These are phyloP conservation scores for Parotia lawesii DNA, from an alignment of 2,113 vertebrate genomes.

Conservation along the genomic window DNA sequence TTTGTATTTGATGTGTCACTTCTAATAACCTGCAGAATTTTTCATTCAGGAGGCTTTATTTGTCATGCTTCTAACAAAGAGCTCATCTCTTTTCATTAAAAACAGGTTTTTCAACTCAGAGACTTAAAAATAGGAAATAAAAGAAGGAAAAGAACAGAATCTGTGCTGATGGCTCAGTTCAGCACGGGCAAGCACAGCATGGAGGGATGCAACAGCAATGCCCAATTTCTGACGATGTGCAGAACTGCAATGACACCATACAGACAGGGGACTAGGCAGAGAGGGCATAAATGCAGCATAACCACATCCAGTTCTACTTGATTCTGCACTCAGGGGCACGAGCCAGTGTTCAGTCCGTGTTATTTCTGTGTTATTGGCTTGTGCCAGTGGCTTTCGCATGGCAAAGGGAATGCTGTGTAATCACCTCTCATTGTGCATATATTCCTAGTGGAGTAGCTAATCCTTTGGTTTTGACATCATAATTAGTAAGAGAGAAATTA, in stretches of 20 bases:
- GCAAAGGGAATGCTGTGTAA: background rate
- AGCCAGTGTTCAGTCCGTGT: background rate
- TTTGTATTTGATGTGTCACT: background rate
- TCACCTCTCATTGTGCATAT: background rate
- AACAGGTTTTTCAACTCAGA: background rate
- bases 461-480: background rate
- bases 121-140: background rate
- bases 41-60: background rate
- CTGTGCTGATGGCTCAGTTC: background rate
- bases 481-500: background rate
- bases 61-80: background rate
- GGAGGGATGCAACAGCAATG: rapidly evolving
- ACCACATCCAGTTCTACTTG: background rate
- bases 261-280: background rate
- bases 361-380: background rate
- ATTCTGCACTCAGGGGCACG: rapidly evolving
- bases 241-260: rapidly evolving
- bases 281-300: background rate
- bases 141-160: background rate
- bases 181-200: rapidly evolving
- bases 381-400: background rate
- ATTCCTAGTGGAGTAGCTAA: background rate
- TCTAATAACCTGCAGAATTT: background rate
- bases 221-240: rapidly evolving
- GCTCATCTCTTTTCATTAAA: background rate